phyloP scores from a whole-genome alignment of 2,797 vertebrate species.

The Lagorchestes hirsutus region DNA sequence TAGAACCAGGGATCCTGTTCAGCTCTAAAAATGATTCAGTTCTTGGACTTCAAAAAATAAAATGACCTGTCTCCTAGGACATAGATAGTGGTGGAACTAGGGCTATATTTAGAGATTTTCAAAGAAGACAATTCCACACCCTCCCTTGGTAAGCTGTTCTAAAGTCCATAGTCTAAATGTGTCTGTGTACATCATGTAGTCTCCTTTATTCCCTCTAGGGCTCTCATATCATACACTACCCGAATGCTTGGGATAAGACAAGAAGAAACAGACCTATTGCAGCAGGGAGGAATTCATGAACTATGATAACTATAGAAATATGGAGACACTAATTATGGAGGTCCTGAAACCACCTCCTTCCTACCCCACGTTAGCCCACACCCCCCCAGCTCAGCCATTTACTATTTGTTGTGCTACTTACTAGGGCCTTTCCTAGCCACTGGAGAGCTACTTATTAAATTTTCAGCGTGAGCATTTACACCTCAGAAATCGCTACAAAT shows the following conservation, averaged over 20 bases:
- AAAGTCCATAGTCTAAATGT: conserved; percentile 14
- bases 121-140: background rate
- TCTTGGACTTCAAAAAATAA: background rate
- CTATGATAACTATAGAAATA: conserved; percentile 1
- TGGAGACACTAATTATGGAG: background rate
- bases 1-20: background rate
- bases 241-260: background rate
- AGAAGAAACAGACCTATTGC: background rate
- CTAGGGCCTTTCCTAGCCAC: background rate
- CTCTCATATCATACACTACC: background rate
- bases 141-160: background rate
- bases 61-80: background rate
- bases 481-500: background rate
- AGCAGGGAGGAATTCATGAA: conserved; percentile 28
- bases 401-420: background rate
- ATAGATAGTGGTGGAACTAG: background rate
- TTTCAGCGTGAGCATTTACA: background rate
- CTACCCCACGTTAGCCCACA: background rate
- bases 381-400: background rate
- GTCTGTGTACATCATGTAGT: background rate
- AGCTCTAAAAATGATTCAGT: background rate
- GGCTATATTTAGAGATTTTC: background rate
- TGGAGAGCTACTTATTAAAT: background rate
- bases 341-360: background rate
- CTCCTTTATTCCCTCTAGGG: background rate